These are phyloP conservation scores for Thamnophis elegans DNA, from an alignment of 2,797 vertebrate species.

Conservation along the genomic window DNA sequence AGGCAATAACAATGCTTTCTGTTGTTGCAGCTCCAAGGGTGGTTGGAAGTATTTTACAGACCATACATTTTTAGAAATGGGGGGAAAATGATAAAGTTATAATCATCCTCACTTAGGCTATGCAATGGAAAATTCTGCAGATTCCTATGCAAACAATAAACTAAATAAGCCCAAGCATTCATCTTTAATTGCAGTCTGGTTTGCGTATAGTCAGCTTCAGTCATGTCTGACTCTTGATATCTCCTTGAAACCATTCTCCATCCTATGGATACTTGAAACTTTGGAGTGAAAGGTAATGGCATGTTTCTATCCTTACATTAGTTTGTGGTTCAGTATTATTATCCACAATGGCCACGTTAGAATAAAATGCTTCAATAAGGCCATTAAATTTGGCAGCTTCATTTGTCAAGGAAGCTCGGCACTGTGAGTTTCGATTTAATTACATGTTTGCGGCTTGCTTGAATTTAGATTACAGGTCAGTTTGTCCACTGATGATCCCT, in stretches of 20 bases:
- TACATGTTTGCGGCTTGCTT: background rate
- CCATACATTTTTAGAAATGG: accelerated
- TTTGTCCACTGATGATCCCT: background rate
- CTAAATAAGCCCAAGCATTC: background rate
- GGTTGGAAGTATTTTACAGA: background rate
- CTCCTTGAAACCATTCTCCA: background rate
- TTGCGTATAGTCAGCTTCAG: background rate
- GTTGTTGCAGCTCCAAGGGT: background rate
- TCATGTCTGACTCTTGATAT: background rate
- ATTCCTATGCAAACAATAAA: background rate
- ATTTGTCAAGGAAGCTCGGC: background rate
- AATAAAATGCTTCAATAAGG: background rate
- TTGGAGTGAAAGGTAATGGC: background rate
- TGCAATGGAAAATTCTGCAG: background rate
- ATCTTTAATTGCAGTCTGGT: background rate
- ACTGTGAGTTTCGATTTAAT: background rate
- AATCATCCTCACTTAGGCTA: background rate
- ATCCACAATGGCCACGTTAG: background rate
- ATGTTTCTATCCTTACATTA: background rate
- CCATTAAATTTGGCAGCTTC: background rate
- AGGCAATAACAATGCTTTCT: background rate
- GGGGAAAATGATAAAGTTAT: background rate
- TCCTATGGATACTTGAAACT: background rate
- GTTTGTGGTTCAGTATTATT: background rate
- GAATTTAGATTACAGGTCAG: background rate